These are phyloP conservation scores for Eupleurogrammus muticus DNA, from an alignment of 2,797 vertebrate genomes.

Conservation along the genomic window DNA sequence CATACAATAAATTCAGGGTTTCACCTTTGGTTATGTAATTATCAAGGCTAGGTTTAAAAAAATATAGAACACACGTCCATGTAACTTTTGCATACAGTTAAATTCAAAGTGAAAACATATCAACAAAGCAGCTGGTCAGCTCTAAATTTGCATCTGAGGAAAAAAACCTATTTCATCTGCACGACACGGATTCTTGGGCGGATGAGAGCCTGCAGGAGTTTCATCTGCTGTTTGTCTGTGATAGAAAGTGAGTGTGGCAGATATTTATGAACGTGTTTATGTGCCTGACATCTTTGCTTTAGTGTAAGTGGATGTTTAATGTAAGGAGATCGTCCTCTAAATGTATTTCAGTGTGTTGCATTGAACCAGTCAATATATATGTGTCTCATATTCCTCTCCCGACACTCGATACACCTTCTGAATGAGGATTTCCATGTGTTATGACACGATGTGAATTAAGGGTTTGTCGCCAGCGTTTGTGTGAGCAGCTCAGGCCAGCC, in stretches of 20 bases:
- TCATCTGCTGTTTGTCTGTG: constrained; percentile 54
- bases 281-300: constrained; percentile 83
- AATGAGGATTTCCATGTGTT: constrained; percentile 59
- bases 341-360: constrained; percentile 51
- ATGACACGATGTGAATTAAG: constrained; percentile 61
- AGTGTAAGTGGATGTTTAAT: constrained; percentile 78
- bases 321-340: constrained; percentile 61
- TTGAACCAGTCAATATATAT: constrained; percentile 49
- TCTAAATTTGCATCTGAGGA: constrained; percentile 84
- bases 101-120: constrained; percentile 84
- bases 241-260: constrained; percentile 71
- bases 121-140: constrained; percentile 85
- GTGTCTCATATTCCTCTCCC: constrained; percentile 36
- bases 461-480: constrained; percentile 66
- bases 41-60: constrained; percentile 90
- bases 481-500: constrained; percentile 74
- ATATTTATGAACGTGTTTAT: constrained; percentile 74
- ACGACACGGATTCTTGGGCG: constrained; percentile 49
- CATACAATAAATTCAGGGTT: constrained; percentile 84
- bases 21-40: constrained; percentile 90
- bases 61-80: constrained; percentile 88
- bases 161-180: constrained; percentile 68
- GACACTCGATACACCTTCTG: constrained; percentile 42
- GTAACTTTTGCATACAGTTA: constrained; percentile 89
- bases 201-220: constrained; percentile 46